Percentiles rank a stretch among this genome's conserved stretches.
These are phyloP conservation scores for Siphamia tubifer DNA, from an alignment of 2,113 vertebrate species.

Conservation along the genomic window DNA sequence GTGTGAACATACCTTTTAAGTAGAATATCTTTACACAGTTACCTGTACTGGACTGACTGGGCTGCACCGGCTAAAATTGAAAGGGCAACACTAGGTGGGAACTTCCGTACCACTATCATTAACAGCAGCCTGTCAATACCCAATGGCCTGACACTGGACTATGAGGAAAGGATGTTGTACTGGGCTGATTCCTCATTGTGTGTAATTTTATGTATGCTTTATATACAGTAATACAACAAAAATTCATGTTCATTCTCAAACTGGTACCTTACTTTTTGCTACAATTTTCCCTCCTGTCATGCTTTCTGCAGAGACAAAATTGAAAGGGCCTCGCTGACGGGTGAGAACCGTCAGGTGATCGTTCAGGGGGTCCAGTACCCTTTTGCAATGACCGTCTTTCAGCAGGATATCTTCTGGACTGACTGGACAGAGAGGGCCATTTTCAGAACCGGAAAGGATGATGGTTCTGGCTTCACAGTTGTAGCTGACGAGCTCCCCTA, in stretches of 20 bases:
- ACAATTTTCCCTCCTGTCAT: background rate
- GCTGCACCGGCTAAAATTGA: constrained; percentile 75
- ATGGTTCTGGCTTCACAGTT: constrained; percentile 84
- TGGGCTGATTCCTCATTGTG: constrained; percentile 76
- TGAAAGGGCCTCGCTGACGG: constrained; percentile 85
- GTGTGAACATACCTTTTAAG: background rate
- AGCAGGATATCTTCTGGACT: constrained; percentile 94
- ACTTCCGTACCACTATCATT: constrained; percentile 68
- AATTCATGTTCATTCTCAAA: too few species aligned
- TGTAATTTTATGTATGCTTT: constrained; percentile 1
- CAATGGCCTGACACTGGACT: constrained; percentile 74
- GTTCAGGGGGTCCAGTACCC: constrained; percentile 82
- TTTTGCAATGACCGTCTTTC: constrained; percentile 85
- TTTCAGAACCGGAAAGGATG: constrained; percentile 89
- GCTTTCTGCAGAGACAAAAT: constrained; percentile 84
- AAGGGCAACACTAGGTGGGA: constrained; percentile 75
- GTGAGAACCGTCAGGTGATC: constrained; percentile 85
- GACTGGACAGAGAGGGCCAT: constrained; percentile 84
- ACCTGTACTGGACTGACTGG: constrained; percentile 82
- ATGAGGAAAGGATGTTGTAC: constrained; percentile 77
- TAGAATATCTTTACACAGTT: constrained; percentile 42
- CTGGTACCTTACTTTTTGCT: background rate
- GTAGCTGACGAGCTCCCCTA: constrained; percentile 79
- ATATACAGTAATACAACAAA: background rate
- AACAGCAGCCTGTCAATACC: constrained; percentile 64